A percentile compares a stretch with the other conserved stretches of the same genome.
Evolutionary conservation across 2,888 invertebrate genomes (phyloP).

Genomic region (Tenthredo amoena): DNA sequence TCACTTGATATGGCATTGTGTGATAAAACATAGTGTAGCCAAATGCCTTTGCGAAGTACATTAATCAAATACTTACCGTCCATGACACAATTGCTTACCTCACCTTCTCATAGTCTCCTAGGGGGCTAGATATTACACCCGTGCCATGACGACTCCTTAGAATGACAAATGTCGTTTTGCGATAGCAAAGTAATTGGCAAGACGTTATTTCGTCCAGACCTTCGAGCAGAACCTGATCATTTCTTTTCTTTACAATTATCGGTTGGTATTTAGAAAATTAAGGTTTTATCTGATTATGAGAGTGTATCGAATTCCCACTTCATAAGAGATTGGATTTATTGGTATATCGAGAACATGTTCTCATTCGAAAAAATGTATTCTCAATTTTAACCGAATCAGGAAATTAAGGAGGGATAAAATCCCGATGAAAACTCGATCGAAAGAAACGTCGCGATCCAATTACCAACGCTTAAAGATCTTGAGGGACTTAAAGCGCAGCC

Average conservation of each 20-base stretch:
- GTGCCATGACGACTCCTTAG: slow-evolving; percentile 10
- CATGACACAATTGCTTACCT: neutral
- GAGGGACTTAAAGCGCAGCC: slow-evolving; percentile 1
- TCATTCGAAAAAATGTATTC: neutral
- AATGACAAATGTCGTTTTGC: neutral
- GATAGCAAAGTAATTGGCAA: neutral
- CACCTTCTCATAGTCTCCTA: neutral
- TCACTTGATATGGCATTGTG: neutral
- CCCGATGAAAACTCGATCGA: neutral
- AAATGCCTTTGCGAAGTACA: neutral
- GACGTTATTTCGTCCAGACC: neutral
- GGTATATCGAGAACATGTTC: too few relatives aligned
- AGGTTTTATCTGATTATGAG: neutral
- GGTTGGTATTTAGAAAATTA: neutral
- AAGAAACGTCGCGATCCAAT: slow-evolving; percentile 31
- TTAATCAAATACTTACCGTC: neutral
- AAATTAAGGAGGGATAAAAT: neutral
- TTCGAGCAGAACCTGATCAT: neutral
- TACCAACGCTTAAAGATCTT: slow-evolving; percentile 34
- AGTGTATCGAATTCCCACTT: neutral
- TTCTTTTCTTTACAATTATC: neutral
- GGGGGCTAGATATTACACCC: neutral
- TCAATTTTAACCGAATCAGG: neutral
- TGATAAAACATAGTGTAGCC: neutral
- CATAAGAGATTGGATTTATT: too few relatives aligned